Evolutionary conservation across 2,797 vertebrate genomes (phyloP), one percentile per base, ranked within the genome.

Genomic region (Xyrichtys novacula): DNA sequence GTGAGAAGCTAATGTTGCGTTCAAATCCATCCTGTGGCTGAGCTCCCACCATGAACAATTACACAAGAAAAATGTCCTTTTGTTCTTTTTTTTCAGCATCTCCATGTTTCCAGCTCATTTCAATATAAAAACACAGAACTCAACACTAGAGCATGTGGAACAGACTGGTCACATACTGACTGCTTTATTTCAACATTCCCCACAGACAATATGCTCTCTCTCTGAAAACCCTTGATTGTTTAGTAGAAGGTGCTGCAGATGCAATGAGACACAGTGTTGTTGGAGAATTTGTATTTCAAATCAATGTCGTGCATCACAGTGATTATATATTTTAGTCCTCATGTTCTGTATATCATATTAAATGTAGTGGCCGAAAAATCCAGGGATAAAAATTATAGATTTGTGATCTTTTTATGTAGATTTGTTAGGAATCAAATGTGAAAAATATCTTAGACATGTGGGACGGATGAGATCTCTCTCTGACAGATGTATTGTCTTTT

Each of bases 1-100:
- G 95, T 91, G 75, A 39, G 46, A 64, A 84, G 72, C 71, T 91
- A 89, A 90, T 92, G 89, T 71, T 79, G 43, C 42, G 62, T 66
- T 71, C 64, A 73, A 54, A 74, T 53, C 53, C 46, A 31, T 72
- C 29, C 55, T 40, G 5, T 26, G 44, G 39, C 25, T 72, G 50
- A 68, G 49, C 54, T 42, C 16, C 49, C 40, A 66, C 19, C 19
- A 40, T 16, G 52, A 63, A 59, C 47, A 67, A 48, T 81, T 74
- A 65, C 49, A 48, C 29, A 69, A 63, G 44, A 74, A 74, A 74
- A 71, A 76, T 46, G 3, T 12, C 0, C 55, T 17, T 11, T 40
- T 58, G 28, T 52, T 32, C 25, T n/a, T 2, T 34, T 32, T n/a
- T 58, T 25, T 40, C 17, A 31, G 59, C 44, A 34, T 50, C 14